These are phyloP conservation scores for Polymixis flavicincta DNA, from an alignment of 2,888 invertebrate species.

Conservation along the genomic window DNA sequence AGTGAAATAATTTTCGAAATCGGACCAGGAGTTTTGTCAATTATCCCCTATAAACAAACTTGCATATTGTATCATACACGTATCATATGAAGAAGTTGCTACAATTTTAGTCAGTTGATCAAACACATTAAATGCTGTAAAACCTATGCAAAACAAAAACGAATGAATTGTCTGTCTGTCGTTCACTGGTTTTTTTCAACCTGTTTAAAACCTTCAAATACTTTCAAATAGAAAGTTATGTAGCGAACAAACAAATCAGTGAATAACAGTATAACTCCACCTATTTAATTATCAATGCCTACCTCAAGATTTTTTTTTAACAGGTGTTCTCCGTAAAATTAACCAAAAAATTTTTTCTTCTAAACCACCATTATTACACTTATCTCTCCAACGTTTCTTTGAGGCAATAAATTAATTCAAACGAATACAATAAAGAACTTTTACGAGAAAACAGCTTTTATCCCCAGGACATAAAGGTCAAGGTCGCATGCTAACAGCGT, in stretches of 20 bases:
- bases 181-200: background rate
- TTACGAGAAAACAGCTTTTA: slow-evolving; percentile 63
- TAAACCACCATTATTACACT: slow-evolving; percentile 51
- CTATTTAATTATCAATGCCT: background rate
- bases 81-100: background rate
- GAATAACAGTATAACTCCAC: background rate
- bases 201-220: background rate
- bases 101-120: background rate
- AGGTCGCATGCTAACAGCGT: slow-evolving; percentile 48
- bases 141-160: background rate
- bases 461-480: slow-evolving; percentile 45
- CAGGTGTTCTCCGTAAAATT: slow-evolving; percentile 5
- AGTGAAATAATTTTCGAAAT: background rate
- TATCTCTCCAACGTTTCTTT: slow-evolving; percentile 54
- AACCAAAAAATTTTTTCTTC: slow-evolving; percentile 17
- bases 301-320: background rate
- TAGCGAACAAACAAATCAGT: background rate
- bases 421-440: slow-evolving; percentile 64
- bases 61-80: too few species aligned
- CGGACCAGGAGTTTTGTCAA: background rate
- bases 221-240: background rate
- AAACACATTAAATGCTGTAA: background rate
- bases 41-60: background rate
- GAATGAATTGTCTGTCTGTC: background rate
- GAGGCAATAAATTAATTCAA: slow-evolving; percentile 63